A percentile compares a stretch with the other conserved stretches of the same genome.
Conservation (phyloP, 2,888 invertebrate species). For the Cheilosia vulpina region DNA sequence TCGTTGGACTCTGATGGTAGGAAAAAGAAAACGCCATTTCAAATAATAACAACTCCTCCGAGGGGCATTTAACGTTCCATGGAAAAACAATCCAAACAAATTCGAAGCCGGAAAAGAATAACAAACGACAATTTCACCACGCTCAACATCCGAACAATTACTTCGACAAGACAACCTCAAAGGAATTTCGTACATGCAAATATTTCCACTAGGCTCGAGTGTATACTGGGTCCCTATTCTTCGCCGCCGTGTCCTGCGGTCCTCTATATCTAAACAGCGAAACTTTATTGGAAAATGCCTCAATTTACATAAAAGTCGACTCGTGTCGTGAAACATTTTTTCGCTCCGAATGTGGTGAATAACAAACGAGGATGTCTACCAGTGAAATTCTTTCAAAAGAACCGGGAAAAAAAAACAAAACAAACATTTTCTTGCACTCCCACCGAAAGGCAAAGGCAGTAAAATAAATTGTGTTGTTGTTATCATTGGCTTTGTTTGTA, state of each 20-base stretch:
- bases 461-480: slow-evolving; percentile 59
- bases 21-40: neutral
- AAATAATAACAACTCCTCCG: slow-evolving; percentile 39
- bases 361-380: slow-evolving; percentile 55
- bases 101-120: slow-evolving; percentile 41
- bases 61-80: slow-evolving; percentile 17
- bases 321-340: slow-evolving; percentile 62
- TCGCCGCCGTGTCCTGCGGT: slow-evolving; percentile 37
- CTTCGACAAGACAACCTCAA: slow-evolving; percentile 37
- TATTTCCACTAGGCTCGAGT: slow-evolving; percentile 20
- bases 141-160: slow-evolving; percentile 51
- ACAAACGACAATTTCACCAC: slow-evolving; percentile 43
- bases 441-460: slow-evolving; percentile 25
- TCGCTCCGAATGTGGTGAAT: slow-evolving; percentile 54
- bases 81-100: slow-evolving; percentile 20
- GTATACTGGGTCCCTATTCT: neutral
- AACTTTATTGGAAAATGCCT: slow-evolving; percentile 74
- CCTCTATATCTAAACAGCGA: slow-evolving; percentile 46
- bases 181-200: slow-evolving; percentile 56
- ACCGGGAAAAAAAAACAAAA: slow-evolving; percentile 15
- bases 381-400: slow-evolving; percentile 52
- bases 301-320: slow-evolving; percentile 73
- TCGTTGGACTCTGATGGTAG: slow-evolving; percentile 14
- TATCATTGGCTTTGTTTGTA: slow-evolving; percentile 51
- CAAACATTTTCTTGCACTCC: slow-evolving; percentile 37